phyloP scores from a whole-genome alignment of 2,888 invertebrate species.

The Drosophila mimica region DNA sequence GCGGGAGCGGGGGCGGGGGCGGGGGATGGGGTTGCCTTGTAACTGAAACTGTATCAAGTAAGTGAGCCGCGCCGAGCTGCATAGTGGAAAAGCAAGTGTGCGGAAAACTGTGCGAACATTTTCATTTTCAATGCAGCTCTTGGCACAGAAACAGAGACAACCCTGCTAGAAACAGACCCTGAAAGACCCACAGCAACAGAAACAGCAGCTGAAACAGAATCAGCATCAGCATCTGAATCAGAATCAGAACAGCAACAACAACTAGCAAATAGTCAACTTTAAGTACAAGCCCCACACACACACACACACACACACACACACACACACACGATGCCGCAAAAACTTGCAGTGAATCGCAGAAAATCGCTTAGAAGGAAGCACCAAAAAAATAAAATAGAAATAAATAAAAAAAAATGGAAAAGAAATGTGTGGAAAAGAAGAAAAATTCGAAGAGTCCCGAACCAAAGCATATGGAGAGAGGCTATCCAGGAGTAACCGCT shows the following conservation, averaged over 20 bases:
- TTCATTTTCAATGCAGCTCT: conserved; percentile 81
- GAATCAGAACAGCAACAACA: conserved; percentile 51
- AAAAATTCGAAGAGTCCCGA: conserved; percentile 35
- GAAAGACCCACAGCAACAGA: not conserved
- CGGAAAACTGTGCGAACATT: conserved; percentile 82
- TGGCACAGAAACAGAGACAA: conserved; percentile 57
- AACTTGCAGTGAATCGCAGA: conserved; percentile 69
- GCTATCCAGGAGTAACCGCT: not conserved
- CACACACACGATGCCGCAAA: conserved; percentile 29
- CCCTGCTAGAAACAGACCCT: conserved; percentile 8
- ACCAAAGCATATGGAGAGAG: conserved; percentile 68
- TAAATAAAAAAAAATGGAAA: conserved; percentile 26
- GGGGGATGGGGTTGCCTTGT: not conserved
- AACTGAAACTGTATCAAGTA: conserved; percentile 76
- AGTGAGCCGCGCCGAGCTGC: conserved; percentile 79
- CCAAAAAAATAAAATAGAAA: conserved; percentile 12
- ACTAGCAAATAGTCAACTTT: conserved; percentile 80
- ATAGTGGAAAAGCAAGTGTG: conserved; percentile 81
- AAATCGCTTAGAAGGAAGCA: conserved; percentile 72
- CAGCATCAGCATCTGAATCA: conserved; percentile 39
- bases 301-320: conserved; percentile 27
- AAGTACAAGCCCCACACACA: conserved; percentile 61
- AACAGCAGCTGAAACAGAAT: conserved; percentile 8
- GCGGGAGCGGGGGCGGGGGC: not conserved
- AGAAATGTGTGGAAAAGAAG: conserved; percentile 15